These are phyloP conservation scores for Orientallactaga bullata DNA, from an alignment of 2,113 vertebrate species.

Conservation along the genomic window DNA sequence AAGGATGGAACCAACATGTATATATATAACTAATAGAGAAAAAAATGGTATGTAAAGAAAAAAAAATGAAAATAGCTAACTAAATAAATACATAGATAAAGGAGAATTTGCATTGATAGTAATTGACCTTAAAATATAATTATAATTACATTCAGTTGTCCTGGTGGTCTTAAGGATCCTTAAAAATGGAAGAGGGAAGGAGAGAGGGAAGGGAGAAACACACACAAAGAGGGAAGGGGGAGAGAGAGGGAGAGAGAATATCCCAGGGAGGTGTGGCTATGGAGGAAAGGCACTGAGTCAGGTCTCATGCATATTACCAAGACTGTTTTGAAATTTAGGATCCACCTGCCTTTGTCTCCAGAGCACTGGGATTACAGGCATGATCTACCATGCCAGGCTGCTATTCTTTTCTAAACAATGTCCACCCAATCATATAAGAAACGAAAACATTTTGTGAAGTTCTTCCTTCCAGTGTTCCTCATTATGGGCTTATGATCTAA, in stretches of 20 bases:
- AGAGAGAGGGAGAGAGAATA: not conserved
- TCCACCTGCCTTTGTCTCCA: too few species aligned
- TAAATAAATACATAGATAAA: not conserved
- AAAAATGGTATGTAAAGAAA: too few species aligned
- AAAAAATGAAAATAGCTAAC: too few species aligned
- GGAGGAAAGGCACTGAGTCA: not conserved
- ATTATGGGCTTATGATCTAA: not conserved
- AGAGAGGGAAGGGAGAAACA: too few species aligned
- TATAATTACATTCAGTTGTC: not conserved
- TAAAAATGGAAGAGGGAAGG: not conserved
- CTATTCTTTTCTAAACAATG: slow-evolving; percentile 32
- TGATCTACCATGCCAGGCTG: too few species aligned
- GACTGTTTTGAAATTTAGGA: too few species aligned
- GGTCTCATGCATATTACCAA: too few species aligned
- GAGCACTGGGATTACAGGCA: too few species aligned
- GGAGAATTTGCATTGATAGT: slow-evolving; percentile 8
- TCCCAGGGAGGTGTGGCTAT: not conserved
- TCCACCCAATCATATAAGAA: not conserved
- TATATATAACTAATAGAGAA: too few species aligned
- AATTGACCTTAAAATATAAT: slow-evolving; percentile 6
- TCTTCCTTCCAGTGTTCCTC: slow-evolving; percentile 1
- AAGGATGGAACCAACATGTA: too few species aligned
- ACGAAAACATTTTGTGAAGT: not conserved
- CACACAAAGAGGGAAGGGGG: not conserved
- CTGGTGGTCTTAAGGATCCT: not conserved